Evolutionary conservation across 2,797 vertebrate genomes (phyloP), one percentile per base, ranked within the genome.

Genomic region (Scolopax rusticola): DNA sequence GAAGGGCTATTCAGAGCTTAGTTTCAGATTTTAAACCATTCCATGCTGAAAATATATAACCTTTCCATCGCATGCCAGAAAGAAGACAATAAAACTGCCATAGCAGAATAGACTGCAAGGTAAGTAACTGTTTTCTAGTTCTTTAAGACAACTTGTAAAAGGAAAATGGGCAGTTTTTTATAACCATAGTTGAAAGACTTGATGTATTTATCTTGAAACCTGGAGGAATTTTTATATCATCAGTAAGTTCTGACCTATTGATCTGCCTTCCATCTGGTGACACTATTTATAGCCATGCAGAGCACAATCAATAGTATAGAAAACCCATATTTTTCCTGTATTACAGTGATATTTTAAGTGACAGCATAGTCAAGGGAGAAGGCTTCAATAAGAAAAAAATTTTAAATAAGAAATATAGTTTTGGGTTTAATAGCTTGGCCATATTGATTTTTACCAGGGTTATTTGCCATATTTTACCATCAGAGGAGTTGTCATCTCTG

Each of bases 151-250:
- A 84, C 53, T 71, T 69, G 50, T 94, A 92, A 95, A 93, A 93
- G 95, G 79, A 89, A 96, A 95, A 95, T 67, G 21, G 70, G 38
- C 33, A 67, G 8, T 2, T 83, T 95, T 97, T 96, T 93, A 94
- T 87, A 93, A 89, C 70, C n/a, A 28, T 64, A 57, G 67, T 64
- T 95, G 88, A 95, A 95, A 93, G 70, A 84, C 76, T 63, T 93
- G 82, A 94, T 95, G 45, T 92, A 92, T 96, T 96, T 97, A 89
- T 94, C 67, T 84, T 90, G 79, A 96, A 95, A 95, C 69, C 73
- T 92, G 70, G 32, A 91, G 75, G 73, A 95, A 89, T 91, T 96
- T 95, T 97, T 95, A 82, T 93, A 81, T 89, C 74, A 89, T 94
- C 83, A 83, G 76, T 94, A 93, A 83, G 61, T 89, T 94, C 73